Evolutionary conservation across 2,888 invertebrate genomes (phyloP).

Genomic region (Plagiodera versicolora): DNA sequence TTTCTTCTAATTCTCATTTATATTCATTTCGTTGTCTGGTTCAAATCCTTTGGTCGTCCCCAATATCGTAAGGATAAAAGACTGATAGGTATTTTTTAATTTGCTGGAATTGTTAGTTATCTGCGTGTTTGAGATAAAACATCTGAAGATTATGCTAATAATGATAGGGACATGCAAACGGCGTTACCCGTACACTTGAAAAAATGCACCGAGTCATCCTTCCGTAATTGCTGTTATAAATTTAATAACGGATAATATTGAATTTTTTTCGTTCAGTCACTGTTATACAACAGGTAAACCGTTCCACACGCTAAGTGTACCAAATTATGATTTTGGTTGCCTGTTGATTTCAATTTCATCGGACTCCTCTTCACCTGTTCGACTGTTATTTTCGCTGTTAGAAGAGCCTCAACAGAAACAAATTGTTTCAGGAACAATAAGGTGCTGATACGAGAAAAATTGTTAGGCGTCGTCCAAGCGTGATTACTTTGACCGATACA

Average conservation of each 20-base stretch:
- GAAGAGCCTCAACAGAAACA: neutral
- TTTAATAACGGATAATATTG: slow-evolving; percentile 25
- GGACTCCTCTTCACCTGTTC: neutral
- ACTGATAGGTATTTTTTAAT: no score
- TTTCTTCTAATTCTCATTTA: no score
- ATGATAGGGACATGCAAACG: neutral
- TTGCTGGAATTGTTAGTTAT: no score
- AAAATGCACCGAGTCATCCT: slow-evolving; percentile 16
- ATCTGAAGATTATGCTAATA: neutral
- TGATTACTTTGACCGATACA: neutral
- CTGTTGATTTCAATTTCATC: slow-evolving; percentile 4
- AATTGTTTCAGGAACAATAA: neutral
- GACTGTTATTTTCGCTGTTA: neutral
- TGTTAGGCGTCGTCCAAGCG: neutral
- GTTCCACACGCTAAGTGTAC: slow-evolving; percentile 2
- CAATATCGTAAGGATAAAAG: no score
- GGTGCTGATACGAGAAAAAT: neutral
- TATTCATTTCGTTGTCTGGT: no score
- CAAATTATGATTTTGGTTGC: slow-evolving; percentile 1
- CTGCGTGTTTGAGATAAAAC: neutral
- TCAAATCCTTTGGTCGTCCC: no score
- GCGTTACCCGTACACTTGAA: neutral
- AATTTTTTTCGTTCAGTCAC: slow-evolving; percentile 20
- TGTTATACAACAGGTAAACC: slow-evolving; percentile 7
- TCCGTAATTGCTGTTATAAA: slow-evolving; percentile 24